Evolutionary conservation across 1,140 invertebrate genomes (phyloP).

Genomic region (Musca vetustissima): DNA sequence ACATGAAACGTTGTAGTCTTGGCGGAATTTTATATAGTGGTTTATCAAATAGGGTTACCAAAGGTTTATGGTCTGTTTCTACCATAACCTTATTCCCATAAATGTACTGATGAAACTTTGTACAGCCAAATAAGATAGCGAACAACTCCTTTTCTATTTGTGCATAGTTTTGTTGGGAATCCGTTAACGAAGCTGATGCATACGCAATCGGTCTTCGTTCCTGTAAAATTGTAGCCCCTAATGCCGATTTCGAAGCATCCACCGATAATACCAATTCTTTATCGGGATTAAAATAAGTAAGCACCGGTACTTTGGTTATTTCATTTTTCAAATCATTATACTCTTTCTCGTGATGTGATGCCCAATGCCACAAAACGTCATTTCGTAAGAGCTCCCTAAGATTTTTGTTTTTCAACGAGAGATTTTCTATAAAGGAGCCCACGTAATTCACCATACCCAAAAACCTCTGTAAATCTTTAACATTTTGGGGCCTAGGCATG

Average conservation of each 20-base stretch:
- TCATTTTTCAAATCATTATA: constrained; percentile 37
- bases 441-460: constrained; percentile 37
- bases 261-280: constrained; percentile 39
- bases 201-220: constrained; percentile 42
- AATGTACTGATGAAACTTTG: constrained; percentile 53
- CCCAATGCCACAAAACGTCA: constrained; percentile 14
- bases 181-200: constrained; percentile 42
- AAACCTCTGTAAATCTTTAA: constrained; percentile 29
- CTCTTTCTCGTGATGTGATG: background rate
- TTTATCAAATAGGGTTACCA: constrained; percentile 56
- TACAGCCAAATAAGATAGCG: constrained; percentile 50
- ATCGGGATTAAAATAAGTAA: constrained; percentile 43
- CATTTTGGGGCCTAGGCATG: constrained; percentile 38
- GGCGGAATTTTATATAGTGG: constrained; percentile 47
- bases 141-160: constrained; percentile 57
- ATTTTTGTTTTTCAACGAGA: constrained; percentile 34
- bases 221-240: constrained; percentile 48
- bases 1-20: constrained; percentile 47
- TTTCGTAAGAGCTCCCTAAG: constrained; percentile 33
- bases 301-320: constrained; percentile 37
- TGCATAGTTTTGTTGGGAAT: constrained; percentile 51
- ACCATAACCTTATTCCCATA: constrained; percentile 39
- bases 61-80: constrained; percentile 58
- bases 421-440: constrained; percentile 36
- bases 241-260: constrained; percentile 45